Evolutionary conservation across 2,797 vertebrate species (phyloP), one percentile per base, ranked within the genome.

Genomic region (Pitangus sulphuratus): DNA sequence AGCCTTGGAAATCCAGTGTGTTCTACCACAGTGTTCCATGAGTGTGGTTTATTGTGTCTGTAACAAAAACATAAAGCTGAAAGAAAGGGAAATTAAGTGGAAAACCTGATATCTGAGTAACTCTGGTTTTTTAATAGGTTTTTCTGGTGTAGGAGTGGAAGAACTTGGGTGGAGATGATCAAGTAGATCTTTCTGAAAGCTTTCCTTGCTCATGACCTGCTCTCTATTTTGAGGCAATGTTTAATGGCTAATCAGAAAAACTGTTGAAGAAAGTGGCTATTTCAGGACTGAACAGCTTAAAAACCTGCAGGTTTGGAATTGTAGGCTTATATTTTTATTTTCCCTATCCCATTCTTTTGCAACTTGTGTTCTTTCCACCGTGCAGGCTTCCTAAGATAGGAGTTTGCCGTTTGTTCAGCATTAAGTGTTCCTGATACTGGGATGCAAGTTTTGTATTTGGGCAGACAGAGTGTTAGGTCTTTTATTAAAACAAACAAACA

Each of bases 141-240:
- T 31, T 31, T 57, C 28, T 42, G 12, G 16, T 18, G 21, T 72
- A 28, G 45, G 33, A 53, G 18, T n/a, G 31, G 35, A 64, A 47
- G 33, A 54, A 24, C 20, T 33, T 33, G 5, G 3, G 7, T 70
- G 65, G 53, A 60, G 17, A 14, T 54, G n/a, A 31, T 58, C 6
- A 16, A 19, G 30, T 26, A 35, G 18, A 30, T 65, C 14, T 45
- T 47, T 47, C 5, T 57, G 37, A 66, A 76, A 80, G 17, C 4
- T 77, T 50, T 48, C 0, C 0, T 22, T 90, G 21, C 58, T 68
- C 5, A 0, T 33, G 42, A 45, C 42, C 11, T 66, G 25, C 33
- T 58, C 8, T 81, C 54, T 18, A 0, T 35, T 3, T 65, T 45
- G 24, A 37, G 45, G 9, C 30, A 35, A 16, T 14, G 9, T 11